Percentiles rank a stretch among this genome's conserved stretches.
Conservation (phyloP, 1,140 invertebrate species). For the Trichoplusia ni region DNA sequence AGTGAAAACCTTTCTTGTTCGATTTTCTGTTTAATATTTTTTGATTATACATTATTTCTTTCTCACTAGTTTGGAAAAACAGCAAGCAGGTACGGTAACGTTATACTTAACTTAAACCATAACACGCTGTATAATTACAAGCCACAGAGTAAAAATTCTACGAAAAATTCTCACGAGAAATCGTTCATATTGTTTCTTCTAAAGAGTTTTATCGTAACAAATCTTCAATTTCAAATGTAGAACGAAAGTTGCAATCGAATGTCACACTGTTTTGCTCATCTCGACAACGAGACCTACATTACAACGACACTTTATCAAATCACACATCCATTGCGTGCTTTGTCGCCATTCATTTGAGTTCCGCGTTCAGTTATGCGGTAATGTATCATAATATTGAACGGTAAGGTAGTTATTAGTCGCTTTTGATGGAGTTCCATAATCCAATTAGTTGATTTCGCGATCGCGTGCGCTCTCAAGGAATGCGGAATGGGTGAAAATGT, state of each 20-base stretch:
- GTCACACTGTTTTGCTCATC: slow-evolving; percentile 21
- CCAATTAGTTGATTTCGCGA: slow-evolving; percentile 15
- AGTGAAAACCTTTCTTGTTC: no score
- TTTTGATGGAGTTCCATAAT: slow-evolving; percentile 25
- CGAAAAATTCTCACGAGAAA: slow-evolving; percentile 12
- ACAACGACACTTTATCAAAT: background rate
- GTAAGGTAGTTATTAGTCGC: background rate
- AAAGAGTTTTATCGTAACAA: slow-evolving; percentile 11
- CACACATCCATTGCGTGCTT: slow-evolving; percentile 9
- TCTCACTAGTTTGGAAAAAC: no score
- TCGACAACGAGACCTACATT: background rate
- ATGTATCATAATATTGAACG: slow-evolving; percentile 1
- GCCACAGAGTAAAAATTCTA: background rate
- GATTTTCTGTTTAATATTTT: no score
- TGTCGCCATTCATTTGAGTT: background rate
- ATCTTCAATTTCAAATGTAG: slow-evolving; percentile 29
- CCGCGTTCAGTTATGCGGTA: background rate
- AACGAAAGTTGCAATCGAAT: slow-evolving; percentile 18
- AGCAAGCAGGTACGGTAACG: no score
- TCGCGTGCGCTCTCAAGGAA: slow-evolving; percentile 34
- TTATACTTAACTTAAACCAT: no score
- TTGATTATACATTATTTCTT: no score
- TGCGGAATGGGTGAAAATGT: slow-evolving; percentile 43
- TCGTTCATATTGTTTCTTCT: background rate
- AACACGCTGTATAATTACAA: no score